These are phyloP conservation scores for Pluvianellus socialis DNA, from an alignment of 2,113 vertebrate species.

Conservation along the genomic window DNA sequence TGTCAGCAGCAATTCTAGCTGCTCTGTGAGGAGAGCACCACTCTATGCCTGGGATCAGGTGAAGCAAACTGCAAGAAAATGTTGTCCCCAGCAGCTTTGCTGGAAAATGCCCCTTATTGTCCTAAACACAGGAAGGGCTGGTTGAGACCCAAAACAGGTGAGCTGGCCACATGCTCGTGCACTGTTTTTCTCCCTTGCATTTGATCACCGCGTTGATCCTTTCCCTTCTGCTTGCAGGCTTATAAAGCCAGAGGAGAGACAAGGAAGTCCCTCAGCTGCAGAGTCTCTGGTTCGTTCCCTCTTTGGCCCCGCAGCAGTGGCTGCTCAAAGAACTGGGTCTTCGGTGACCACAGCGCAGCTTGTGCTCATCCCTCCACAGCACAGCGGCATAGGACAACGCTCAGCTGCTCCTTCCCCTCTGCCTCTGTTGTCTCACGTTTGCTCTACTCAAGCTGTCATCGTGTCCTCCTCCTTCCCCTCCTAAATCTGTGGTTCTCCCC, in stretches of 20 bases:
- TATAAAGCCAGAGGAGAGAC: neutral
- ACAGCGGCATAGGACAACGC: rapidly evolving
- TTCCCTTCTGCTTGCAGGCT: neutral
- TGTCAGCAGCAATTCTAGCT: neutral
- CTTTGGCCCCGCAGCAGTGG: neutral
- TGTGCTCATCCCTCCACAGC: neutral
- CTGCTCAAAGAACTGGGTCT: neutral
- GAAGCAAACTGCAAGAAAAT: neutral
- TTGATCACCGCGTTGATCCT: neutral
- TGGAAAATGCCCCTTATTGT: neutral
- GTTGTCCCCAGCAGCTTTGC: neutral
- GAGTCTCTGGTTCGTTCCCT: neutral
- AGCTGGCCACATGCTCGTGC: neutral
- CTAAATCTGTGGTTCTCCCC: neutral
- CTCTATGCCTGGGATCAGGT: neutral
- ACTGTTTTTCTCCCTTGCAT: neutral
- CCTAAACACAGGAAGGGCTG: neutral
- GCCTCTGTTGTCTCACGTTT: neutral
- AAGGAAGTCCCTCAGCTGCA: neutral
- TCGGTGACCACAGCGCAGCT: neutral
- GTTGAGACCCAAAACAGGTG: neutral
- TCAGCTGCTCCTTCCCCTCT: neutral
- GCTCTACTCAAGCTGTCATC: neutral
- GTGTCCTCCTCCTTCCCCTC: neutral
- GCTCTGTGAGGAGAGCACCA: neutral